phyloP scores from a whole-genome alignment of 1,140 invertebrate species.

The Euschistus heros region DNA sequence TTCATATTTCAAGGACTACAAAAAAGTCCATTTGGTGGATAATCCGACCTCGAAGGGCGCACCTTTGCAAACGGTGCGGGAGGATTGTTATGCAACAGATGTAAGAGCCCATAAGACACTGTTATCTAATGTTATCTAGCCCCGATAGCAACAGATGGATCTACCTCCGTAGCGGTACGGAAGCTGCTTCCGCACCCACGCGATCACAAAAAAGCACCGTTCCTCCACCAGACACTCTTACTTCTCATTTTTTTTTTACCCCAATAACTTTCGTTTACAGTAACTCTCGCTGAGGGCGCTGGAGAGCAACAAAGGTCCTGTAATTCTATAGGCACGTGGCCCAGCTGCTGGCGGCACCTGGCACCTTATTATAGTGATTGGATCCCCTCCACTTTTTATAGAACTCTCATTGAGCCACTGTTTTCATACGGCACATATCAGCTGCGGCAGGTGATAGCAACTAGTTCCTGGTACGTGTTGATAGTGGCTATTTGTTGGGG shows the following conservation, averaged over 20 bases:
- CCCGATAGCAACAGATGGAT: constrained; percentile 5
- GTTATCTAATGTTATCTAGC: too few species aligned
- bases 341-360: constrained; percentile 4
- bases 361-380: constrained; percentile 8
- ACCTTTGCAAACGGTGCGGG: too few species aligned
- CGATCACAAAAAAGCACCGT: neutral
- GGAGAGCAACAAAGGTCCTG: neutral
- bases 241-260: constrained; percentile 1
- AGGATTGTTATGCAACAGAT: too few species aligned
- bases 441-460: too few species aligned
- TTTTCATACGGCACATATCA: too few species aligned
- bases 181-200: constrained; percentile 3
- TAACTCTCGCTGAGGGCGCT: neutral
- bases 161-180: neutral
- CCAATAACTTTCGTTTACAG: constrained; percentile 7
- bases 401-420: too few species aligned
- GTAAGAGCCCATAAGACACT: too few species aligned
- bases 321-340: constrained; percentile 5
- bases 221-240: neutral
- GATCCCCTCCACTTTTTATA: neutral
- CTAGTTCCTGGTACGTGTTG: too few species aligned
- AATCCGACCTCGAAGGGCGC: too few species aligned
- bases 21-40: too few species aligned
- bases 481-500: too few species aligned
- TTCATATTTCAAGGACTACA: too few species aligned